Percentiles rank a stretch among this genome's conserved stretches.
Evolutionary conservation across 2,113 vertebrate species (phyloP).

Genomic region (Oceanites oceanicus): DNA sequence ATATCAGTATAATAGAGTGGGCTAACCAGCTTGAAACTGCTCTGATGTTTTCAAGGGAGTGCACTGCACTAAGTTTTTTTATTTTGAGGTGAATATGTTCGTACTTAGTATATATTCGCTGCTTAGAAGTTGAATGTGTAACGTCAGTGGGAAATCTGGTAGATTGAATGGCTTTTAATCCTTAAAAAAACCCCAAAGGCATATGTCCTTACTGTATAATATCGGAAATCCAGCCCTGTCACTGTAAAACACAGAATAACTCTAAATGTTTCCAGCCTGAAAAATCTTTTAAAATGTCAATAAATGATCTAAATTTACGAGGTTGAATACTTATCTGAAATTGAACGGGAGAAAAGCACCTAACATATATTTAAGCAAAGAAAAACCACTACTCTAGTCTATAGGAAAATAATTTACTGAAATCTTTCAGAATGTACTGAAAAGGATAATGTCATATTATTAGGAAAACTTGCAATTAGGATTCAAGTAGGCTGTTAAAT

Average conservation of each 20-base stretch:
- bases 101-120: accelerated
- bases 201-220: not conserved
- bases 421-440: not conserved
- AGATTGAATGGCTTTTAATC: not conserved
- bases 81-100: not conserved
- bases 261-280: not conserved
- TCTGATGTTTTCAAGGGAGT: not conserved
- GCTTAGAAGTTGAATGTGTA: not conserved
- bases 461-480: conserved; percentile 1
- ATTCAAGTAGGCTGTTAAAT: conserved; percentile 21
- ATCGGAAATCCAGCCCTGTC: not conserved
- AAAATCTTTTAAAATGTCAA: not conserved
- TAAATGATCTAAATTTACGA: not conserved
- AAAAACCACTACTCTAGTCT: not conserved
- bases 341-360: not conserved
- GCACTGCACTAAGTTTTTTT: not conserved
- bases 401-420: not conserved
- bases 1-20: not conserved
- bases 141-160: not conserved
- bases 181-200: not conserved
- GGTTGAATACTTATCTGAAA: not conserved
- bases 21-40: not conserved
- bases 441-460: not conserved
- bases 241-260: not conserved
- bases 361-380: not conserved